A percentile compares a stretch with the other conserved stretches of the same genome.
These are phyloP conservation scores for Micoletzkya japonica DNA, from an alignment of 2,888 invertebrate genomes.

Conservation along the genomic window DNA sequence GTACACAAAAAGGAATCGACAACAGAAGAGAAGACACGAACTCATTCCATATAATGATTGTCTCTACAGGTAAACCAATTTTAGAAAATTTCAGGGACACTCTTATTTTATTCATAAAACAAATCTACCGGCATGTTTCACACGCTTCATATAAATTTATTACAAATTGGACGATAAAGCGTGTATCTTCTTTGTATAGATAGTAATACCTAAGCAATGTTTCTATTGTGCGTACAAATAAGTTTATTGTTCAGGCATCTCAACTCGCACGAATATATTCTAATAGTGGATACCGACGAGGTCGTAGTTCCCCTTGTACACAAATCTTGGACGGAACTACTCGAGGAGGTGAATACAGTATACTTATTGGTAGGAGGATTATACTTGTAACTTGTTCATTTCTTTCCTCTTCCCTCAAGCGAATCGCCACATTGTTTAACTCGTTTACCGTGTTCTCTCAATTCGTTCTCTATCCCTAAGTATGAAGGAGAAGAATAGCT, in stretches of 20 bases:
- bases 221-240: too few relatives aligned
- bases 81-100: constrained; percentile 69
- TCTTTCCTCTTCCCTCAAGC: too few relatives aligned
- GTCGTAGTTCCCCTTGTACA: constrained; percentile 84
- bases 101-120: too few relatives aligned
- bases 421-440: too few relatives aligned
- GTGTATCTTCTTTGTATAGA: too few relatives aligned
- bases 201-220: too few relatives aligned
- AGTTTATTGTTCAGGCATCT: constrained; percentile 73
- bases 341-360: constrained; percentile 73
- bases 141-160: too few relatives aligned
- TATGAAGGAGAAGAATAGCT: too few relatives aligned
- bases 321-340: constrained; percentile 77
- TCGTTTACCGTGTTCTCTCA: neutral
- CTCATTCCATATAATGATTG: constrained; percentile 95
- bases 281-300: constrained; percentile 90
- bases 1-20: constrained; percentile 85
- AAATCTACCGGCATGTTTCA: too few relatives aligned
- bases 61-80: constrained; percentile 85
- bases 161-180: too few relatives aligned
- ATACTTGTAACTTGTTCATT: too few relatives aligned
- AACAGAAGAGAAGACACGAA: constrained; percentile 91
- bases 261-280: constrained; percentile 78
- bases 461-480: constrained; percentile 11
- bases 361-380: too few relatives aligned